Base-by-base conservation (phyloP, 2,113 vertebrate genomes). In the Campylomormyrus tamandua region DNA sequence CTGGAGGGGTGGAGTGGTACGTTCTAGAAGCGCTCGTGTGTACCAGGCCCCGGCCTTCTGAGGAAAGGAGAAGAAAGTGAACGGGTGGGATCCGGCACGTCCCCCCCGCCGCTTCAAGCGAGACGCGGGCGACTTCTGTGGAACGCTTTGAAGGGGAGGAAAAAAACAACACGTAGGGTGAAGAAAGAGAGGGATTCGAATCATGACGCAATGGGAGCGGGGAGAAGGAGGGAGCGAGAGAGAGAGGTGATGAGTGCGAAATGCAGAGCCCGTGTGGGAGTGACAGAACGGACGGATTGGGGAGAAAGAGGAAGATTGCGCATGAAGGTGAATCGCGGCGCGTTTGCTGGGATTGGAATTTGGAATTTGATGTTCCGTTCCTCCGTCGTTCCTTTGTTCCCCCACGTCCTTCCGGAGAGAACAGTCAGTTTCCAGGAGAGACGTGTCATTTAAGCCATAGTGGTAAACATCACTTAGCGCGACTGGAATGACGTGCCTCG, bases 61-160 rank as follows among this genome's bases (percentile, higher is more conserved):
- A 91, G 94, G 95, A 95, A 94, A 95, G 94, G 91, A 95, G 95
- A 93, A 95, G 94, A 80, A 95, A 96, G 95, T 94, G 92, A 95
- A 96, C n/a, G 17, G 58, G 58, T 77, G 90, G 92, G 90, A 92
- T 93, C 93, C 94, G 94, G 94, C 94, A 93, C 92, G 94, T 95
- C 94, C 92, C 93, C 93, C 46, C 92, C 93, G 94, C 90, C 90
- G 93, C 94, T 94, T 92, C 86, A 89, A 93, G 94, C 93, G 91
- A 94, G 93, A 95, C 93, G 91, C 93, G 92, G 93, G 91, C 48
- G 39, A 58, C 24, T 56, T 88, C 42, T 8, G 15, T 52, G 1
- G 52, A 45, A 46, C 13, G 11, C 35, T 83, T 77, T 49, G 77
- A 84, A 50, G 19, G 19, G 21, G 24, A 39, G n/a, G 27, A 46